Conservation (phyloP, 2,888 invertebrate species). For the Apomyelois bistriatella region DNA sequence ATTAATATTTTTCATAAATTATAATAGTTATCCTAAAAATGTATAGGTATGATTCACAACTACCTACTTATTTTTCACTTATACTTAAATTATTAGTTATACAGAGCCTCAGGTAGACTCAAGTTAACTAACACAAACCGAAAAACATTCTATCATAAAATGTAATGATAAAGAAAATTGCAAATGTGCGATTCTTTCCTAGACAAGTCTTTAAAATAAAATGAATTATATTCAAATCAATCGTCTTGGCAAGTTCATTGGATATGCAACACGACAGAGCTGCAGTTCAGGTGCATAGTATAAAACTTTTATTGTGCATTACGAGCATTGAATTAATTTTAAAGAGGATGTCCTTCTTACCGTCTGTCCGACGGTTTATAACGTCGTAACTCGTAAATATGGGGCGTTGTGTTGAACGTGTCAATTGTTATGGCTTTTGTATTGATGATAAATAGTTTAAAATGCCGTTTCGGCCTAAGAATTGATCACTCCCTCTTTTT, state of each 20-base stretch:
- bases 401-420: neutral
- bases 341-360: constrained; percentile 37
- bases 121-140: no score
- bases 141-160: no score
- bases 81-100: no score
- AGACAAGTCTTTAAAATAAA: no score
- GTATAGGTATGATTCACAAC: no score
- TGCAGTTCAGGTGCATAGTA: constrained; percentile 30
- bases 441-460: neutral
- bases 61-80: no score
- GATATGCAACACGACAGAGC: constrained; percentile 6
- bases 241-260: neutral
- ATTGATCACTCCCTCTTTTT: neutral
- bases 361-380: constrained; percentile 26
- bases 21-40: no score
- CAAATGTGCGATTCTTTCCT: no score
- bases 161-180: no score
- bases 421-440: neutral
- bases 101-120: no score
- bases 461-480: neutral
- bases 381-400: neutral
- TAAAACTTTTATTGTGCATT: constrained; percentile 25
- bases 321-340: constrained; percentile 36
- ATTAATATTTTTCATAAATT: no score
- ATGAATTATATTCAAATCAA: neutral